A percentile compares a stretch with the other conserved stretches of the same genome.
Conservation (phyloP, 2,888 invertebrate genomes). For the Galerucella pusilla region DNA sequence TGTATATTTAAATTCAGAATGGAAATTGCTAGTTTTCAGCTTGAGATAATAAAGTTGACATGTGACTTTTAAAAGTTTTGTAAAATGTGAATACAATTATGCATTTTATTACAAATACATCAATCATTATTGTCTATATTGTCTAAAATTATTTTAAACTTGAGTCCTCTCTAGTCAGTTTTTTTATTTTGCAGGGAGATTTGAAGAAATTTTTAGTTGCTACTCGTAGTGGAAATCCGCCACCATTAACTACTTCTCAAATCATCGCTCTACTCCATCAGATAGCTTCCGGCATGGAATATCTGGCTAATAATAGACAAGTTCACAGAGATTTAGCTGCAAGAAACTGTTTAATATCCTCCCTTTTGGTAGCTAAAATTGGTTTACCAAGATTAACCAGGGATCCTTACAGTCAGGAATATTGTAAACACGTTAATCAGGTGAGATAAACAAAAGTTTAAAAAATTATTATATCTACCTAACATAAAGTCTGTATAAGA, state of each 20-base stretch:
- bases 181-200: slow-evolving; percentile 76
- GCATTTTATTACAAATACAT: no score
- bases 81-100: no score
- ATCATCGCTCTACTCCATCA: slow-evolving; percentile 77
- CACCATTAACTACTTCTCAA: slow-evolving; percentile 76
- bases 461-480: no score
- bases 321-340: slow-evolving; percentile 94
- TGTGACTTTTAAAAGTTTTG: no score
- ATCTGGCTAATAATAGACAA: slow-evolving; percentile 78
- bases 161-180: slow-evolving; percentile 12
- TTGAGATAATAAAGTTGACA: no score
- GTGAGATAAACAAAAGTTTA: slow-evolving; percentile 58
- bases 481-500: no score
- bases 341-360: slow-evolving; percentile 89
- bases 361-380: slow-evolving; percentile 84
- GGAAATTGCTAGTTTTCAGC: no score
- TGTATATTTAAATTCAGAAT: no score
- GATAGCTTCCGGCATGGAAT: slow-evolving; percentile 85
- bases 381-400: slow-evolving; percentile 82
- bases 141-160: no score
- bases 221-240: slow-evolving; percentile 68
- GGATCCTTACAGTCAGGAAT: slow-evolving; percentile 91
- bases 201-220: slow-evolving; percentile 88
- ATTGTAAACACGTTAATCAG: slow-evolving; percentile 85
- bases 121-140: no score